Percentiles rank a stretch among this genome's conserved stretches.
Conservation (phyloP, 1,140 invertebrate genomes). For the Conus betulinus region DNA sequence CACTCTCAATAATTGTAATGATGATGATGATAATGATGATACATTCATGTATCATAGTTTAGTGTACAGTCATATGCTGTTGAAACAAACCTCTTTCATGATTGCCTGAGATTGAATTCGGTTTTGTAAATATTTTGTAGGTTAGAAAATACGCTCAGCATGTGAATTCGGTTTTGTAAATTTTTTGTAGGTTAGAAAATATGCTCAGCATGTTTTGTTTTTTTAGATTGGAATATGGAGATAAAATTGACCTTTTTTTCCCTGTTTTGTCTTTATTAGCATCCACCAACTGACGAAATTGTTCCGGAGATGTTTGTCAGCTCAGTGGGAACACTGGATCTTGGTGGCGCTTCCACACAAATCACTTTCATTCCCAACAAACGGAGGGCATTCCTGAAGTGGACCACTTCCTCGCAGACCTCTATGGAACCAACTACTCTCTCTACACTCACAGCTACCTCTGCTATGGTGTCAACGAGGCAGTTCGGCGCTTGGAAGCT, state of each 20-base stretch:
- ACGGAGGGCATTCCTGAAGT: conserved; percentile 38
- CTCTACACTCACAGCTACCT: conserved; percentile 77
- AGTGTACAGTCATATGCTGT: no score
- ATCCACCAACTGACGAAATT: conserved; percentile 19
- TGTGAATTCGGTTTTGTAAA: neutral
- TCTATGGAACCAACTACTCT: conserved; percentile 75
- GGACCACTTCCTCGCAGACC: conserved; percentile 54
- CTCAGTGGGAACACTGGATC: conserved; percentile 76
- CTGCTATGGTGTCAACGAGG: conserved; percentile 78
- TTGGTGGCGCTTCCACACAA: conserved; percentile 80
- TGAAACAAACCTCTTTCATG: no score
- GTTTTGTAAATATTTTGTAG: no score
- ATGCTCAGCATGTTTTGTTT: neutral
- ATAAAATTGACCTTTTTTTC: conserved; percentile 13
- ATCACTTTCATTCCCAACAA: conserved; percentile 75
- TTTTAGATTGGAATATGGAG: no score
- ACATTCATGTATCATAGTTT: no score
- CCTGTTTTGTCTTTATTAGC: conserved; percentile 1
- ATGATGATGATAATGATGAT: no score
- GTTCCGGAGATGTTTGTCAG: conserved; percentile 30
- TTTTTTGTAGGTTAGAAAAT: no score
- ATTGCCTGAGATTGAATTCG: no score
- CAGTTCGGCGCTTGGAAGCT: conserved; percentile 53
- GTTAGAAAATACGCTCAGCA: neutral
- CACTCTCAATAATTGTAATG: no score